Percentiles rank a stretch among this genome's conserved stretches.
Evolutionary conservation across 1,140 invertebrate genomes (phyloP).

Genomic region (Idris sp.): DNA sequence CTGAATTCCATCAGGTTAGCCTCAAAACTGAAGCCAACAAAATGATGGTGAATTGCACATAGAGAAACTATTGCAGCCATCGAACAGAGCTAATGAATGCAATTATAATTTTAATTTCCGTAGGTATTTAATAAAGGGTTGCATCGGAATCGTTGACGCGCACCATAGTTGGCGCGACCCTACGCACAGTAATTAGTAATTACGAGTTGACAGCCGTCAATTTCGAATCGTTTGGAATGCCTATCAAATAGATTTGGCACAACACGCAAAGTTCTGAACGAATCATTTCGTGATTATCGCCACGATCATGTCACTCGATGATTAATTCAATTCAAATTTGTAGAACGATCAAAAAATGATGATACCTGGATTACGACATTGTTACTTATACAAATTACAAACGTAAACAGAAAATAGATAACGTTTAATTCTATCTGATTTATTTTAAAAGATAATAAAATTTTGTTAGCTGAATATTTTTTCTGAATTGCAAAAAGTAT

Average conservation of each 20-base stretch:
- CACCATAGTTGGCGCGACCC: slow-evolving; percentile 60
- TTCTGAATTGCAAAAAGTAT: too few relatives aligned
- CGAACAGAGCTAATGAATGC: slow-evolving; percentile 73
- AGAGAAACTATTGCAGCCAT: slow-evolving; percentile 62
- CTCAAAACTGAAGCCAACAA: slow-evolving; percentile 42
- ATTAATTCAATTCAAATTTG: slow-evolving; percentile 53
- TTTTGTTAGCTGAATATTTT: too few relatives aligned
- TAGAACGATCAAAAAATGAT: slow-evolving; percentile 18
- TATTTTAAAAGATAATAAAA: too few relatives aligned
- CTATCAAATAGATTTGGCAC: slow-evolving; percentile 59
- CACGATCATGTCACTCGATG: slow-evolving; percentile 36
- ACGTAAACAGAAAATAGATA: neutral
- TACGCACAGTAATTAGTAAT: slow-evolving; percentile 77
- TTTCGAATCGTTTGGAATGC: slow-evolving; percentile 60
- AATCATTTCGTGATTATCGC: slow-evolving; percentile 49
- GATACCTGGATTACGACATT: too few relatives aligned
- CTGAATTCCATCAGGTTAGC: slow-evolving; percentile 57
- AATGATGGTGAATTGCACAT: slow-evolving; percentile 40
- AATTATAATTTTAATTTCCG: slow-evolving; percentile 80
- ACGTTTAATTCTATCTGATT: too few relatives aligned
- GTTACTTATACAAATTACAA: too few relatives aligned
- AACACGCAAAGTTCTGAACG: slow-evolving; percentile 42
- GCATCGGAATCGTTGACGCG: slow-evolving; percentile 65
- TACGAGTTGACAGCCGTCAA: slow-evolving; percentile 73
- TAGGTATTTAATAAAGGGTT: slow-evolving; percentile 78